phyloP scores from a whole-genome alignment of 2,113 vertebrate genomes.

The Laticauda laticaudata region DNA sequence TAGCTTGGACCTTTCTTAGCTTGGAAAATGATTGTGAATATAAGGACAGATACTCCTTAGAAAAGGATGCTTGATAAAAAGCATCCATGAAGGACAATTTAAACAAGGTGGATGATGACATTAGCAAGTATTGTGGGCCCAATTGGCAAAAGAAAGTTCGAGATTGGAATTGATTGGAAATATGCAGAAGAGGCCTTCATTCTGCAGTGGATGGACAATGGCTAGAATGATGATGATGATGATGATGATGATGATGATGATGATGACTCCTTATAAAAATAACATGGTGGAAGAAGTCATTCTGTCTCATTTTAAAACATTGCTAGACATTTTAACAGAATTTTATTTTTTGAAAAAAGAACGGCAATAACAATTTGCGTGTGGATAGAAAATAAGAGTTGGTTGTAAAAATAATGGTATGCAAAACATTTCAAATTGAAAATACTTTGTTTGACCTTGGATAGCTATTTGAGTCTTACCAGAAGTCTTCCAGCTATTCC shows the following conservation, averaged over 20 bases:
- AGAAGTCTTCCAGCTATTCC: neutral
- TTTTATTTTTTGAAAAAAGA: neutral
- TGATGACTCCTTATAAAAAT: neutral
- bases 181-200: neutral
- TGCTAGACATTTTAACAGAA: neutral
- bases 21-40: neutral
- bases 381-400: neutral
- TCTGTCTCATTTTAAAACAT: neutral
- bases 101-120: neutral
- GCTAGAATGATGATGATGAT: too few relatives aligned
- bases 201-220: too few relatives aligned
- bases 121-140: neutral
- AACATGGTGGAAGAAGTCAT: neutral
- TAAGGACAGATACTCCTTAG: neutral
- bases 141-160: neutral
- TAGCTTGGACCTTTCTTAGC: neutral
- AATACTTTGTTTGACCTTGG: neutral
- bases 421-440: neutral
- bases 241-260: too few relatives aligned
- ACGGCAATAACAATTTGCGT: neutral
- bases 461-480: neutral
- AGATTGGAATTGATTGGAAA: neutral
- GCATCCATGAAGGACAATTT: neutral
- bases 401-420: neutral
- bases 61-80: neutral